Conservation (phyloP, 2,113 vertebrate genomes). For the Microcebus ravelobensis region DNA sequence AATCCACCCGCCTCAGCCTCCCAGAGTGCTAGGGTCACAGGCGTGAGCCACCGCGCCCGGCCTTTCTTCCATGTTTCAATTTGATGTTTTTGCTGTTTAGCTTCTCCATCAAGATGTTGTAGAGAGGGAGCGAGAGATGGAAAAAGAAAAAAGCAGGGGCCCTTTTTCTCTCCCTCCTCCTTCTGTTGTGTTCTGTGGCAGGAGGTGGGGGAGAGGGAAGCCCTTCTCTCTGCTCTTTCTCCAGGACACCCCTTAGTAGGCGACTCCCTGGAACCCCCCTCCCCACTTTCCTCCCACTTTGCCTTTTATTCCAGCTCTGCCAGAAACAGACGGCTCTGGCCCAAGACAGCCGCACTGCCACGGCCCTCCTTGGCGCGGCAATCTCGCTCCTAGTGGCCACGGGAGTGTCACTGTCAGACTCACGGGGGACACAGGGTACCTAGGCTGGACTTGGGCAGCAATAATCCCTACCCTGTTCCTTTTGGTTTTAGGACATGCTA, state of each 20-base stretch:
- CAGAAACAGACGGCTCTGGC: neutral
- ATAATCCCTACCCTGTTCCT: neutral
- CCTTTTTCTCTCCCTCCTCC: neutral
- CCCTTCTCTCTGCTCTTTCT: neutral
- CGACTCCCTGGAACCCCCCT: neutral
- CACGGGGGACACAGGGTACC: fast-evolving
- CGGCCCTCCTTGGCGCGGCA: neutral
- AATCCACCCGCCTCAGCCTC: too few relatives aligned
- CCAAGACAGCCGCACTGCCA: neutral
- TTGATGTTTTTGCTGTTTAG: neutral
- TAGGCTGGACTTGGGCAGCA: too few relatives aligned
- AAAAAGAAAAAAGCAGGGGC: neutral
- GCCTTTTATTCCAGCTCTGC: neutral
- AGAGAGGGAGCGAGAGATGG: neutral
- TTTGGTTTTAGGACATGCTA: neutral
- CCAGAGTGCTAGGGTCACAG: too few relatives aligned
- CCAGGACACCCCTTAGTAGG: neutral
- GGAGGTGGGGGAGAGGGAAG: neutral
- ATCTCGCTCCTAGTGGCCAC: neutral
- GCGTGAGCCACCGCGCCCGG: too few relatives aligned
- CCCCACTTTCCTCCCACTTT: neutral
- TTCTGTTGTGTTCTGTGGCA: neutral
- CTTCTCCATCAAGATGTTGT: neutral
- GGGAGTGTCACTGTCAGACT: neutral
- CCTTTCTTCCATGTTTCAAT: neutral